Evolutionary conservation across 2,113 vertebrate genomes (phyloP).

Genomic region (Pyrgilauda ruficollis): DNA sequence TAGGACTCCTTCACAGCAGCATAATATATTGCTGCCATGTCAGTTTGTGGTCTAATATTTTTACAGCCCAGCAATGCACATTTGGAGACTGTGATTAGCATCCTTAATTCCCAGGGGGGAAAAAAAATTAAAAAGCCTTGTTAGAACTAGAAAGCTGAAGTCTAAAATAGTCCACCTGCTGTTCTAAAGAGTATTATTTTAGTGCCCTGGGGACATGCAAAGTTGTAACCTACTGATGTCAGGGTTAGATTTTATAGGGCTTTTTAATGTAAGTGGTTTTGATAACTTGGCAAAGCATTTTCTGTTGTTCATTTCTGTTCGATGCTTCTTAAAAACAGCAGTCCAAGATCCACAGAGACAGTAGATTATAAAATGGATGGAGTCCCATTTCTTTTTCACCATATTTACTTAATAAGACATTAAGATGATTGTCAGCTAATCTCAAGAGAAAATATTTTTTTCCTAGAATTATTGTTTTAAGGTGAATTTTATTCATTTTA

Average conservation of each 20-base stretch:
- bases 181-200: conserved; percentile 84
- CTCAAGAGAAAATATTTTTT: conserved; percentile 3
- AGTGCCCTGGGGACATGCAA: conserved; percentile 79
- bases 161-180: conserved; percentile 83
- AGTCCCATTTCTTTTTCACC: neutral
- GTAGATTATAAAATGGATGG: neutral
- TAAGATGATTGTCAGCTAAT: neutral
- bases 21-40: conserved; percentile 64
- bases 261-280: conserved; percentile 66
- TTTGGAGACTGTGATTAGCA: conserved; percentile 84
- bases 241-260: conserved; percentile 78
- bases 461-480: conserved; percentile 1
- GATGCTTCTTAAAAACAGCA: conserved; percentile 18
- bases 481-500: conserved; percentile 32
- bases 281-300: conserved; percentile 70
- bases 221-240: conserved; percentile 79
- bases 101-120: conserved; percentile 72
- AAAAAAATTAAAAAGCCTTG: conserved; percentile 72
- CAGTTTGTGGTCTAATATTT: conserved; percentile 78
- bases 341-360: conserved; percentile 7
- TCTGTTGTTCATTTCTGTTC: conserved; percentile 52
- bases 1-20: conserved; percentile 68
- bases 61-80: conserved; percentile 74
- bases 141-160: conserved; percentile 78
- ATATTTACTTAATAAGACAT: neutral